Conservation (phyloP, 2,113 vertebrate species). For the Crotalus horridus region DNA sequence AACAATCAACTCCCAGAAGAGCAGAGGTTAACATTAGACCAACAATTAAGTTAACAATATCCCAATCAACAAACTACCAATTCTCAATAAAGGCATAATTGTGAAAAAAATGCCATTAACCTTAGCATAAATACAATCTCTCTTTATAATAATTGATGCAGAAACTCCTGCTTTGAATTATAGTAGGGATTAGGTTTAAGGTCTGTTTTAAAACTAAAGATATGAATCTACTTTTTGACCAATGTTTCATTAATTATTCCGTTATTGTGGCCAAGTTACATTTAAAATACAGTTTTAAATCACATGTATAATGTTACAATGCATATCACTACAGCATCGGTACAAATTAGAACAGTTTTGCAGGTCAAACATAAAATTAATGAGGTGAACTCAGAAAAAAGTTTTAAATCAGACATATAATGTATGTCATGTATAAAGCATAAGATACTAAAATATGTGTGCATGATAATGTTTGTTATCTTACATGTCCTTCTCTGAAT, state of each 20-base stretch:
- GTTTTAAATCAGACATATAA: not conserved
- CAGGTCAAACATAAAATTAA: not conserved
- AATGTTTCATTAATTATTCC: not conserved
- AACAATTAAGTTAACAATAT: too few relatives aligned
- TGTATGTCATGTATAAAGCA: not conserved
- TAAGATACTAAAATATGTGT: not conserved
- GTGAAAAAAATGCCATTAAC: not conserved
- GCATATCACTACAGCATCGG: not conserved
- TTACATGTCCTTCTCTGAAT: not conserved
- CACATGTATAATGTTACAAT: not conserved
- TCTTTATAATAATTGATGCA: not conserved
- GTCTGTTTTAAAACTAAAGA: not conserved
- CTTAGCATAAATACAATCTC: not conserved
- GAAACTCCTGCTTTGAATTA: not conserved
- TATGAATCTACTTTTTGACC: not conserved
- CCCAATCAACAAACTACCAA: not conserved
- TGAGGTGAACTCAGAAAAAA: not conserved
- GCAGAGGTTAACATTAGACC: too few relatives aligned
- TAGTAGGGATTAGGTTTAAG: not conserved
- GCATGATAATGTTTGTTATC: not conserved
- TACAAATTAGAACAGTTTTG: not conserved
- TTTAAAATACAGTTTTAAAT: not conserved
- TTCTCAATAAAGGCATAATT: not conserved
- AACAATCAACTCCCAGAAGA: too few relatives aligned
- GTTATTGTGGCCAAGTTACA: not conserved